A percentile compares a stretch with the other conserved stretches of the same genome.
These are phyloP conservation scores for Plodia interpunctella DNA, from an alignment of 1,140 invertebrate genomes.

Conservation along the genomic window DNA sequence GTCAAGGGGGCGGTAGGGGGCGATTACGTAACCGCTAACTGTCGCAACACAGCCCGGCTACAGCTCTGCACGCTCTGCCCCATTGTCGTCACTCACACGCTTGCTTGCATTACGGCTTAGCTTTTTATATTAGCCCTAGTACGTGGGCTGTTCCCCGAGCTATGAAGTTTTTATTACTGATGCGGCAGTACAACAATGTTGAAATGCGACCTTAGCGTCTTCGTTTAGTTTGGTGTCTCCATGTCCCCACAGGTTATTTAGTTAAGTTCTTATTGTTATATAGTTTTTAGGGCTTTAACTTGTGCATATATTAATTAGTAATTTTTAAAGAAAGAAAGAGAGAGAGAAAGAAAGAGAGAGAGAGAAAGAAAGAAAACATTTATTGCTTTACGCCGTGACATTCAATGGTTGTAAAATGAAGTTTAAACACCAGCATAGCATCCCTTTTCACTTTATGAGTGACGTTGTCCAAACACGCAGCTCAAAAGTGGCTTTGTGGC, in stretches of 20 bases:
- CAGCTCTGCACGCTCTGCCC: slow-evolving; percentile 25
- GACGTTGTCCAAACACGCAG: slow-evolving; percentile 22
- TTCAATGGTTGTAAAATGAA: slow-evolving; percentile 1
- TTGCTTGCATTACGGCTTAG: slow-evolving; percentile 38
- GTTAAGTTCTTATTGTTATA: too few species aligned
- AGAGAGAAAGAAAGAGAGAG: too few species aligned
- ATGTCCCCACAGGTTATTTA: too few species aligned
- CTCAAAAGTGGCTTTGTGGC: slow-evolving; percentile 19
- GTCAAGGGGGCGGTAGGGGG: slow-evolving; percentile 32
- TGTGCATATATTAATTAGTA: too few species aligned
- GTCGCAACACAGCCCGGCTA: slow-evolving; percentile 27
- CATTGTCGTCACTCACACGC: slow-evolving; percentile 35
- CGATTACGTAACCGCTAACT: slow-evolving; percentile 48
- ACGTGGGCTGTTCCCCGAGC: slow-evolving; percentile 13
- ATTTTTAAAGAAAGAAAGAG: too few species aligned
- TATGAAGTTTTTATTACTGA: slow-evolving; percentile 23
- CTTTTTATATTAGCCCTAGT: slow-evolving; percentile 26
- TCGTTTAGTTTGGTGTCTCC: too few species aligned
- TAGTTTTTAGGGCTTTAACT: too few species aligned
- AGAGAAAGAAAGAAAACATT: too few species aligned
- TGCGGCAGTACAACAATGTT: slow-evolving; percentile 8
- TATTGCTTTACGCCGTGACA: too few species aligned
- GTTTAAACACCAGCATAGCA: slow-evolving; percentile 13
- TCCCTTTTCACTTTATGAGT: slow-evolving; percentile 33
- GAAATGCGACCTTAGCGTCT: neutral